Percentiles rank a stretch among this genome's conserved stretches.
Evolutionary conservation across 2,113 vertebrate genomes (phyloP).

Genomic region (Nansenia antarctica): DNA sequence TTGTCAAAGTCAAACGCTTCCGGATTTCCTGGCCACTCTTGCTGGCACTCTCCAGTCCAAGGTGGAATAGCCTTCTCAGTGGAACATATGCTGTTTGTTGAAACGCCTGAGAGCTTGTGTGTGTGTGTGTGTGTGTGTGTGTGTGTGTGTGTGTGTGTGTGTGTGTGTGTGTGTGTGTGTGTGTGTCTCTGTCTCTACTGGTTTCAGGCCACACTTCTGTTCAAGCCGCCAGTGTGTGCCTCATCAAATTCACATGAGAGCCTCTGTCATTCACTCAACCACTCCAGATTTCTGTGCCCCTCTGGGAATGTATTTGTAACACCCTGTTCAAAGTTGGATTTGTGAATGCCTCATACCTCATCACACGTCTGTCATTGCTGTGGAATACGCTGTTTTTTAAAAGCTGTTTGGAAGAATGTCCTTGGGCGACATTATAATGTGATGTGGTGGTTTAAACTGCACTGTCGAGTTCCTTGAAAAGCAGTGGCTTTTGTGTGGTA

Average conservation of each 20-base stretch:
- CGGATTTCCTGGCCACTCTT: slow-evolving; percentile 51
- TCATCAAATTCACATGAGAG: slow-evolving; percentile 73
- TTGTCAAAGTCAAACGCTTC: slow-evolving; percentile 65
- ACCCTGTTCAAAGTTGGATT: slow-evolving; percentile 41
- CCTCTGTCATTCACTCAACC: slow-evolving; percentile 64
- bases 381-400: slow-evolving; percentile 28
- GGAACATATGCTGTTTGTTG: slow-evolving; percentile 80
- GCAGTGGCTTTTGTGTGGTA: slow-evolving; percentile 41
- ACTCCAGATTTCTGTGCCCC: slow-evolving; percentile 37
- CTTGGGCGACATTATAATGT: slow-evolving; percentile 25
- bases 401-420: slow-evolving; percentile 19
- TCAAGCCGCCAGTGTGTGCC: slow-evolving; percentile 68
- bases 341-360: slow-evolving; percentile 24
- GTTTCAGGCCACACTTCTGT: slow-evolving; percentile 71
- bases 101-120: slow-evolving; percentile 66
- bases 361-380: slow-evolving; percentile 14
- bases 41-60: slow-evolving; percentile 68
- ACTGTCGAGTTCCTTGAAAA: slow-evolving; percentile 38
- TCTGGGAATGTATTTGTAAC: slow-evolving; percentile 46
- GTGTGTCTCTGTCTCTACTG: slow-evolving; percentile 34
- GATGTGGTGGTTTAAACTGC: slow-evolving; percentile 41
- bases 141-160: too few species aligned
- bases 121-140: too few species aligned
- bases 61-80: slow-evolving; percentile 72
- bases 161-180: too few species aligned